phyloP scores from a whole-genome alignment of 1,140 invertebrate species.

The Adelges cooleyi region DNA sequence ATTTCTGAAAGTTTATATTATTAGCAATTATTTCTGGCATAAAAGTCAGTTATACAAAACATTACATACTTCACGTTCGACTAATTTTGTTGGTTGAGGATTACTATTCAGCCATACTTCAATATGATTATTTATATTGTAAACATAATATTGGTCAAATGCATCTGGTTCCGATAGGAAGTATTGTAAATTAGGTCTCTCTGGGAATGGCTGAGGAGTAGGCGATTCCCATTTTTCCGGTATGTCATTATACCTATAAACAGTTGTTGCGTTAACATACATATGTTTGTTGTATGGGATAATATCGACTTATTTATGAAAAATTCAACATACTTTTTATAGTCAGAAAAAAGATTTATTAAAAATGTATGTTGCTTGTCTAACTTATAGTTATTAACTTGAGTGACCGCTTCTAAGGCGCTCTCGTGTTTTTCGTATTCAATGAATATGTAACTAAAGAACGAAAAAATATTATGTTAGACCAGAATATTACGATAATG shows the following conservation, averaged over 20 bases:
- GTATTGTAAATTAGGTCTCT: slow-evolving; percentile 78
- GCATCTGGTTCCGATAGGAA: slow-evolving; percentile 87
- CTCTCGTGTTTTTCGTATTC: slow-evolving; percentile 72
- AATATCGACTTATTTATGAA: not conserved
- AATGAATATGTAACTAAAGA: slow-evolving; percentile 72
- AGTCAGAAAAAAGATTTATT: slow-evolving; percentile 92
- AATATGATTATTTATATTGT: slow-evolving; percentile 56
- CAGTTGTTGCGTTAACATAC: not conserved
- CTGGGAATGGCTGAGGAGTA: slow-evolving; percentile 70
- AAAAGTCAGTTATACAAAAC: no score
- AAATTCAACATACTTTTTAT: slow-evolving; percentile 61
- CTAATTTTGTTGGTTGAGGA: slow-evolving; percentile 71
- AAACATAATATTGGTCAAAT: slow-evolving; percentile 87
- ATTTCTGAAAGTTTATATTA: slow-evolving; percentile 60
- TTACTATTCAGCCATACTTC: slow-evolving; percentile 82
- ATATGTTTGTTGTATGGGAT: not conserved
- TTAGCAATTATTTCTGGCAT: no score
- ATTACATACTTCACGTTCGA: slow-evolving; percentile 64
- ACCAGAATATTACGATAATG: not conserved
- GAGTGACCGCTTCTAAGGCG: slow-evolving; percentile 75
- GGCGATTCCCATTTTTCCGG: slow-evolving; percentile 88
- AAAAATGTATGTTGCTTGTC: slow-evolving; percentile 93
- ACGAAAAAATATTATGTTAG: slow-evolving; percentile 10
- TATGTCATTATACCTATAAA: slow-evolving; percentile 70
- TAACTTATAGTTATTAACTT: slow-evolving; percentile 84